Base-by-base conservation (phyloP, 1,140 invertebrate species). In the Sesamia nonagrioides region DNA sequence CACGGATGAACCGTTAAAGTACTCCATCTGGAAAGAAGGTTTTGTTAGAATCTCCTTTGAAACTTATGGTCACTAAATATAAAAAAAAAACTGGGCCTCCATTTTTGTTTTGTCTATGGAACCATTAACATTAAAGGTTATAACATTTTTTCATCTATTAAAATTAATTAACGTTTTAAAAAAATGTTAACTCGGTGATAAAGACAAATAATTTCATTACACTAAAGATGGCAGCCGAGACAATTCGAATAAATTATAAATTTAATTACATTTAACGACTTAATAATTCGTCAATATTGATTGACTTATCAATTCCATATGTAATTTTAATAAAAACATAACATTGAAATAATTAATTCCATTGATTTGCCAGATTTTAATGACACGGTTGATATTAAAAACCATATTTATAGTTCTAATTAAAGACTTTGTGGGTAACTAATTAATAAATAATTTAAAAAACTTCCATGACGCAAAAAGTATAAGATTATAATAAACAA, bases 1-100 rank as follows among this genome's bases (percentile, higher is more conserved):
- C 58, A 94, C 90, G 6, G 93, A 90, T 1, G 95, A 84, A 7
- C 95, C 95, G 91, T 96, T 96, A 79, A 96, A 96, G 84, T 97
- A 97, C 73, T 97, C 96, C 96, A 96, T 96, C 92, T 96, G 95
- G 1, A 85, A 83, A 37, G 52, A 71, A 78, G 13, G 0, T 18
- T 11, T 45, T 0, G 58, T 79, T 72, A 52, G 15, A 37, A 40
- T 48, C 37, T 48, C 11, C 3, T 40, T 40, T 6, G 1, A 2
- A 6, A 1, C 2, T 6, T 40, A 27, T 27, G 27, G 27, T 1
- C 27, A 1, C 27, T 3, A 1, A 27, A 27, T 27, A 27, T 27
- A 27, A 27, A 54, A 54, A 54, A 21, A 21, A 40, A 40, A 40
- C 3, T 27, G 3, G 27, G 27, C 27, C 3, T 27, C 27, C 27